A percentile compares a stretch with the other conserved stretches of the same genome.
Evolutionary conservation across 2,888 invertebrate species (phyloP).

Genomic region (Serripes groenlandicus): DNA sequence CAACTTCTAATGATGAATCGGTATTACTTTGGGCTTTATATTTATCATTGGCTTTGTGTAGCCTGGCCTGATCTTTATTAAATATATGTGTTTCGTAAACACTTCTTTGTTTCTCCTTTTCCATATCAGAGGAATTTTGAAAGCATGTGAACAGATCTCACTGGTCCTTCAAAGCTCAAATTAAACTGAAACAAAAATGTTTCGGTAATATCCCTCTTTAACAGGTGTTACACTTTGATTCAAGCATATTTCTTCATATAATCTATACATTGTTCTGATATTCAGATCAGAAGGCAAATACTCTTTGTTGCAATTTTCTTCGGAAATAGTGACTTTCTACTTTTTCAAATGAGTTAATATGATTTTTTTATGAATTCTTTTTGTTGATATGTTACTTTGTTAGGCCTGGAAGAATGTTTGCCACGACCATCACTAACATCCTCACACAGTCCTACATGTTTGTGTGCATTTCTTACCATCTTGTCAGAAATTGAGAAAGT

Average conservation of each 20-base stretch:
- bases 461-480: slow-evolving; percentile 25
- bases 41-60: slow-evolving; percentile 39
- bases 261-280: slow-evolving; percentile 31
- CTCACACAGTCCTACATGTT: slow-evolving; percentile 4
- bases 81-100: slow-evolving; percentile 22
- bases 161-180: slow-evolving; percentile 29
- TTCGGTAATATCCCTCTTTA: slow-evolving; percentile 15
- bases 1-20: slow-evolving; percentile 29
- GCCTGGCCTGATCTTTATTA: slow-evolving; percentile 34
- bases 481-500: slow-evolving; percentile 27
- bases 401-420: slow-evolving; percentile 1
- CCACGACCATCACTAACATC: slow-evolving; percentile 16
- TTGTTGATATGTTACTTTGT: slow-evolving; percentile 23
- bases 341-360: slow-evolving; percentile 28
- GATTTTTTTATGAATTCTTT: slow-evolving; percentile 6
- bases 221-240: background rate
- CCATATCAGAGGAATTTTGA: slow-evolving; percentile 16
- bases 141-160: slow-evolving; percentile 28
- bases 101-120: slow-evolving; percentile 4
- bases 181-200: slow-evolving; percentile 39
- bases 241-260: slow-evolving; percentile 19
- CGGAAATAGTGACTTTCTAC: slow-evolving; percentile 46
- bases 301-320: slow-evolving; percentile 15
- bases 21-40: background rate
- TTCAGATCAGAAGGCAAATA: slow-evolving; percentile 25